Conservation (phyloP, 2,888 invertebrate genomes). For the Crioceris asparagi region DNA sequence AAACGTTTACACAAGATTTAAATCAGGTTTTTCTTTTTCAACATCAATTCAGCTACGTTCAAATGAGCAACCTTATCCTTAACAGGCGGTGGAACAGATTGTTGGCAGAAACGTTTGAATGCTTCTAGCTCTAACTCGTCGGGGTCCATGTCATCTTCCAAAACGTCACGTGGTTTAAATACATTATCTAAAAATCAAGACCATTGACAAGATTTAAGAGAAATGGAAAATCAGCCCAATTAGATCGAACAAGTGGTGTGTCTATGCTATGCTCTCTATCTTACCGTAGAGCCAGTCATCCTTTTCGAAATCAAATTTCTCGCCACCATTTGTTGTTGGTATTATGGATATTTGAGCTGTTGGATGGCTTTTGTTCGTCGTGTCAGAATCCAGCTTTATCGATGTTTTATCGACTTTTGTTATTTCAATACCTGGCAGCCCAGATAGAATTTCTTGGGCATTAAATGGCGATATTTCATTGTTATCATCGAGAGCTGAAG, state of each 20-base stretch:
- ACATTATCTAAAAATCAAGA: conserved; percentile 45
- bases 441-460: conserved; percentile 36
- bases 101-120: conserved; percentile 78
- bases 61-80: conserved; percentile 65
- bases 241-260: not conserved
- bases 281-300: conserved; percentile 37
- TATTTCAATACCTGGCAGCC: conserved; percentile 37
- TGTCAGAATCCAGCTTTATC: conserved; percentile 23
- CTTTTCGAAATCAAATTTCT: conserved; percentile 29
- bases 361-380: conserved; percentile 27
- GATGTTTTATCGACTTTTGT: conserved; percentile 35
- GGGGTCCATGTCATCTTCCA: conserved; percentile 69
- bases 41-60: conserved; percentile 67
- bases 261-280: too few species aligned
- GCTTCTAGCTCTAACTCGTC: conserved; percentile 75
- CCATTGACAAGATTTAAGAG: not conserved
- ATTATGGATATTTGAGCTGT: conserved; percentile 37
- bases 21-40: conserved; percentile 60
- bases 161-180: conserved; percentile 71
- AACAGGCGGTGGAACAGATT: conserved; percentile 66
- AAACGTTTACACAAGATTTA: conserved; percentile 7
- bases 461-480: conserved; percentile 26
- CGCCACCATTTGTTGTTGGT: conserved; percentile 29
- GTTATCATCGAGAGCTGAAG: conserved; percentile 8
- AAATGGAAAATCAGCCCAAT: conserved; percentile 1